These are phyloP conservation scores for Muricea muricata DNA, from an alignment of 92 coral and sea anemone species.

Conservation along the genomic window DNA sequence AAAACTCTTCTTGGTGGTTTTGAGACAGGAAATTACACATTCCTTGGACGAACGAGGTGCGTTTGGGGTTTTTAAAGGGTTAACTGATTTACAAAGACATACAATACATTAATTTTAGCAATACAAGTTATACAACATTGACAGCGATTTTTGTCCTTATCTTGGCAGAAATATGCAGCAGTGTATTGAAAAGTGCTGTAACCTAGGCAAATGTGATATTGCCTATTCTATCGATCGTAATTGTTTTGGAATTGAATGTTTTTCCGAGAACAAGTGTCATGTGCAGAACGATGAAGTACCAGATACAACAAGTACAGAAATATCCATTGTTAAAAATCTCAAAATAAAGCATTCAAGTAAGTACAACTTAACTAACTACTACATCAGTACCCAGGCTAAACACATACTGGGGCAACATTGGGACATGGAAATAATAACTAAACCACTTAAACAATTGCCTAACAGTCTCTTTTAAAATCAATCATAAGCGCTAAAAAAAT, in stretches of 20 bases:
- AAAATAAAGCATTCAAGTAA: conserved; percentile 8
- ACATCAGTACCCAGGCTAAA: too few species aligned
- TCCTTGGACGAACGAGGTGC: conserved; percentile 88
- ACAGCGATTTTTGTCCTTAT: too few species aligned
- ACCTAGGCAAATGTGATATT: conserved; percentile 80
- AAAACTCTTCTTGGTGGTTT: conserved; percentile 93
- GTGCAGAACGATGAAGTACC: conserved; percentile 69
- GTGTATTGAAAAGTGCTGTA: conserved; percentile 91
- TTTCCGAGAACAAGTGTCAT: conserved; percentile 77
- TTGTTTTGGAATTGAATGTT: conserved; percentile 87
- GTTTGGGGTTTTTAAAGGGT: too few species aligned
- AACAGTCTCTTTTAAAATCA: too few species aligned
- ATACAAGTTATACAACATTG: too few species aligned
- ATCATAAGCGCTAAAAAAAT: too few species aligned
- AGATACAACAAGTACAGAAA: conserved; percentile 21
- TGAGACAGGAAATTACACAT: conserved; percentile 92
- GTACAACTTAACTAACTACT: not conserved
- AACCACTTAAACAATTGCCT: too few species aligned
- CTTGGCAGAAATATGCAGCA: conserved; percentile 71
- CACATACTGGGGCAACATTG: too few species aligned
- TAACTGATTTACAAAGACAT: too few species aligned
- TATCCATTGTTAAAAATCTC: conserved; percentile 22
- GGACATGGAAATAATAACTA: too few species aligned
- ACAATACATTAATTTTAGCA: too few species aligned
- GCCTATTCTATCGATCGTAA: conserved; percentile 94